Conservation (phyloP, 2,797 vertebrate species). For the Lutjanus campechanus region DNA sequence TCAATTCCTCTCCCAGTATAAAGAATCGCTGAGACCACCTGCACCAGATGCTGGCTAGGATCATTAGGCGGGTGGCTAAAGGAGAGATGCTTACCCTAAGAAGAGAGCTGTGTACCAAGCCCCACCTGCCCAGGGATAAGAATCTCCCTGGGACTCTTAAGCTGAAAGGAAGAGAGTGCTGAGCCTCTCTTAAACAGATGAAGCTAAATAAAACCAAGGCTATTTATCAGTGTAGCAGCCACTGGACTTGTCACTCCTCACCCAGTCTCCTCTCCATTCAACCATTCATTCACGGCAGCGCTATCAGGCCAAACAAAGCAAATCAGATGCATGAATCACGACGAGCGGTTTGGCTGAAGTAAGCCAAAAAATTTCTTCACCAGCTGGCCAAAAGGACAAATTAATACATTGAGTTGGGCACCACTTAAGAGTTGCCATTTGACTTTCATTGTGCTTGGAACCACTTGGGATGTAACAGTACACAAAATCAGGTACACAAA, state of each 20-base stretch:
- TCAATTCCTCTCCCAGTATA: constrained; percentile 57
- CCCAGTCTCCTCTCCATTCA: constrained; percentile 57
- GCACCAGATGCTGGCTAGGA: constrained; percentile 75
- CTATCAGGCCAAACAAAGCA: constrained; percentile 67
- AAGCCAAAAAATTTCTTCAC: constrained; percentile 60
- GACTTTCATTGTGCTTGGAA: constrained; percentile 61
- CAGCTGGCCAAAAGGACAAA: constrained; percentile 64
- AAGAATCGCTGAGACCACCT: constrained; percentile 66
- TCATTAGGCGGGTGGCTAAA: constrained; percentile 76
- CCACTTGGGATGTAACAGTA: background rate
- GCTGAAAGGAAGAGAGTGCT: constrained; percentile 66
- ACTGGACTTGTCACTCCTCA: constrained; percentile 71
- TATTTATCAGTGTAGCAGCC: constrained; percentile 78
- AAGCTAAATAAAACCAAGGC: constrained; percentile 77
- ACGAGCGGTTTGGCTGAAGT: constrained; percentile 49
- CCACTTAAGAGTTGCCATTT: constrained; percentile 45
- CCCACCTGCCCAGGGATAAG: constrained; percentile 71
- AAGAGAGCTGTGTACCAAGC: constrained; percentile 62
- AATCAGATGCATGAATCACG: constrained; percentile 66
- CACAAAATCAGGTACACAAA: too few species aligned
- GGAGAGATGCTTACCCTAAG: constrained; percentile 73
- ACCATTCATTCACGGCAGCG: constrained; percentile 62
- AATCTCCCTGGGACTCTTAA: constrained; percentile 76
- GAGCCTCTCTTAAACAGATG: constrained; percentile 78
- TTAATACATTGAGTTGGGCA: constrained; percentile 51